Evolutionary conservation across 2,888 invertebrate genomes (phyloP), one percentile per base, ranked within the genome.

Genomic region (Penaeus monodon): DNA sequence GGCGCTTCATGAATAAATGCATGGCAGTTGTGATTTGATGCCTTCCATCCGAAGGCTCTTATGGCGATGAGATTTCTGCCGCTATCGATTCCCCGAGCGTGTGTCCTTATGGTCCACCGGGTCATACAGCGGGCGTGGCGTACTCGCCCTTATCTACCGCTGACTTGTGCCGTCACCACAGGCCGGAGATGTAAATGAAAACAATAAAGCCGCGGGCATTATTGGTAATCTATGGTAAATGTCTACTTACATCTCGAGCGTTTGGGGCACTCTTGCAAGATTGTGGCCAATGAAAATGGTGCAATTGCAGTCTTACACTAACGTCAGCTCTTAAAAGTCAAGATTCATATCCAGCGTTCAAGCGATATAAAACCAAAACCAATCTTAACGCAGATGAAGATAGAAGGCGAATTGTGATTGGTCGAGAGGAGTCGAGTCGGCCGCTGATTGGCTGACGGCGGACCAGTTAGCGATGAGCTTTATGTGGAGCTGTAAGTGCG

Each of bases 1-100:
- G 87, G 87, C 83, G 83, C 73, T 84, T 87, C 87, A 87, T 87
- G 87, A 87, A 87, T 87, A 87, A 87, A 87, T 87, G 83, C 87
- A 87, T 87, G 87, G 83, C 87, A 87, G 84, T 87, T 87, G 87
- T 87, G 87, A 87, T 87, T 87, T 87, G 87, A 87, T 87, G 87
- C 87, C 57, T 87, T 83, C 87, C 87, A 87, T 87, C 83, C 79
- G 77, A 78, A 83, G 87, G 87, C 87, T 87, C 87, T 87, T 83
- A 87, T 84, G 73, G 87, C 87, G 87, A 87, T 87, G 87, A 87
- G 87, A 87, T 87, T 87, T 87, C 87, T 78, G 87, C 44, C 73
- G 73, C 70, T 87, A 87, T 87, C 84, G 87, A 87, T 87, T 87
- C 78, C 84, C 78, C 64, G 79, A 57, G 68, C 49, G 80, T 68